Conservation (phyloP, 2,888 invertebrate species). For the Noctuana brunneofusca region DNA sequence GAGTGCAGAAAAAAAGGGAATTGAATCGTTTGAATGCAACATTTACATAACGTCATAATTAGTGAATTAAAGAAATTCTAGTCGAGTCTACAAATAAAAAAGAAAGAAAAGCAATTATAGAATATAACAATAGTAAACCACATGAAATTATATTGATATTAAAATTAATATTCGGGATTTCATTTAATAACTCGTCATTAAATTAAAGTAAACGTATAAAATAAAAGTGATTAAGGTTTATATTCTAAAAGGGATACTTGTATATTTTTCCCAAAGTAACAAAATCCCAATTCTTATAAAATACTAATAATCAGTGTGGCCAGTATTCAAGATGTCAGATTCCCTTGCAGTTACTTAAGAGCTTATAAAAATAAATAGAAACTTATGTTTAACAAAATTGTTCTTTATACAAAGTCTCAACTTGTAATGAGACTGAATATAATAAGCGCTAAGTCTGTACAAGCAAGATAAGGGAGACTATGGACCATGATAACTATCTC, state of each 20-base stretch:
- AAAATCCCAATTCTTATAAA: conserved; percentile 34
- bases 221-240: background rate
- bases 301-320: conserved; percentile 31
- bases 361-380: conserved; percentile 40
- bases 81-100: conserved; percentile 20
- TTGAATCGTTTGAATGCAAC: background rate
- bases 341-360: conserved; percentile 30
- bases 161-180: conserved; percentile 6
- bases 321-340: conserved; percentile 37
- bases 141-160: background rate
- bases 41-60: conserved; percentile 5
- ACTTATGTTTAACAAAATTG: conserved; percentile 34
- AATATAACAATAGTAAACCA: background rate
- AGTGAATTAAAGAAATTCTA: conserved; percentile 17
- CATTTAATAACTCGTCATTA: conserved; percentile 27
- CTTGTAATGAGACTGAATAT: background rate
- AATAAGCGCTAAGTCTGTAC: conserved; percentile 10
- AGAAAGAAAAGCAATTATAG: conserved; percentile 12
- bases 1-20: conserved; percentile 6
- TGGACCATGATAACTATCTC: background rate
- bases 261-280: conserved; percentile 42
- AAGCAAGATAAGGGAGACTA: conserved; percentile 4
- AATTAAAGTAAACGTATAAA: background rate
- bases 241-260: conserved; percentile 38
- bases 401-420: conserved; percentile 28